A percentile compares a stretch with the other conserved stretches of the same genome.
Evolutionary conservation across 1,140 invertebrate genomes (phyloP).

Genomic region (Danaus melanippus): DNA sequence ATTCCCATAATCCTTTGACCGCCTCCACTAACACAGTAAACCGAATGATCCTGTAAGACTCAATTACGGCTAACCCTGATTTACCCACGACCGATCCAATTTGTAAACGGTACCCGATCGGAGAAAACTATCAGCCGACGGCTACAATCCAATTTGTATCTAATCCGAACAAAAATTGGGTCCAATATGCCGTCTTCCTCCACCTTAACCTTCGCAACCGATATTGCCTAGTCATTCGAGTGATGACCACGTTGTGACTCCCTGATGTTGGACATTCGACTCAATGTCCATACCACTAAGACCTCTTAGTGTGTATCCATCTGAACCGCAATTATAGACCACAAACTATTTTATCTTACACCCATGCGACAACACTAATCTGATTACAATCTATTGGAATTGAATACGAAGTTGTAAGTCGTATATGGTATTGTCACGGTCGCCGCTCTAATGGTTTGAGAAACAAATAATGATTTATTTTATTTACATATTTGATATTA

Average conservation of each 20-base stretch:
- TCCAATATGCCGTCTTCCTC: conserved; percentile 5
- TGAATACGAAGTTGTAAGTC: conserved; percentile 46
- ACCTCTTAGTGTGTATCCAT: conserved; percentile 26
- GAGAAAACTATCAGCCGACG: conserved; percentile 46
- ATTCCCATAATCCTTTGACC: conserved; percentile 64
- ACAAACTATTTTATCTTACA: conserved; percentile 71
- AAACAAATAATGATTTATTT: no score
- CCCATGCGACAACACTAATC: conserved; percentile 67
- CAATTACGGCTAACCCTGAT: conserved; percentile 67
- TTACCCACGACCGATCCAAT: conserved; percentile 66
- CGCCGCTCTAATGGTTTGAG: neutral
- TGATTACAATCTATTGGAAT: conserved; percentile 71
- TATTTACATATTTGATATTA: no score
- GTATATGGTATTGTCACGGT: conserved; percentile 13
- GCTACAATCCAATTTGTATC: conserved; percentile 20
- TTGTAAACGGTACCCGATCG: conserved; percentile 62
- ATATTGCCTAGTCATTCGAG: conserved; percentile 68
- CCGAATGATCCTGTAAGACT: conserved; percentile 67
- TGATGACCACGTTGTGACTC: conserved; percentile 55
- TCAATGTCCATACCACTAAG: conserved; percentile 24
- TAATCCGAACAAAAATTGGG: conserved; percentile 15
- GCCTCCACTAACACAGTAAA: conserved; percentile 41
- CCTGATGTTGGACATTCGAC: conserved; percentile 22
- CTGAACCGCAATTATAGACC: conserved; percentile 67
- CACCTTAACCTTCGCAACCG: conserved; percentile 51